phyloP scores from a whole-genome alignment of 2,888 invertebrate species.

The Electrophaes corylata region DNA sequence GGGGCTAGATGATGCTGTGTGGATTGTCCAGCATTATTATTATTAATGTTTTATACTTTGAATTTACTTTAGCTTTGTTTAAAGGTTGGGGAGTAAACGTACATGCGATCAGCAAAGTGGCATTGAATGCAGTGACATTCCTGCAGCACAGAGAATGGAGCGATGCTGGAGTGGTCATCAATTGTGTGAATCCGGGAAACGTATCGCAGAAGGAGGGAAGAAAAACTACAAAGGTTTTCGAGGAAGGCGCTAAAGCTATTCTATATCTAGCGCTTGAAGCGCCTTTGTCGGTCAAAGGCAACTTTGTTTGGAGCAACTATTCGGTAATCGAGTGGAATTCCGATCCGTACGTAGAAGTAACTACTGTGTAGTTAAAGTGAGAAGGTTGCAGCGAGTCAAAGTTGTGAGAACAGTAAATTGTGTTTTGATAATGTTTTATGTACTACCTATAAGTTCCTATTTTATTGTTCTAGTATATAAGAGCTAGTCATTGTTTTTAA shows the following conservation, averaged over 20 bases:
- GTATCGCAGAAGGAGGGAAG: slow-evolving; percentile 63
- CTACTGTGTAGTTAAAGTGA: slow-evolving; percentile 59
- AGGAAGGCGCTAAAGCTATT: slow-evolving; percentile 76
- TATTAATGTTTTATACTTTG: not conserved
- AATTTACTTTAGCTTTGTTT: not conserved
- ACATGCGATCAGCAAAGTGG: slow-evolving; percentile 89
- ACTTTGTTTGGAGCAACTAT: slow-evolving; percentile 80
- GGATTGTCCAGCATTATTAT: too few relatives aligned
- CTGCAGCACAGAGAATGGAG: slow-evolving; percentile 86
- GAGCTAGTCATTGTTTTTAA: slow-evolving; percentile 24
- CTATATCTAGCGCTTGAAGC: slow-evolving; percentile 75
- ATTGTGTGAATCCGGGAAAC: slow-evolving; percentile 77
- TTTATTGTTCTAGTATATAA: slow-evolving; percentile 23
- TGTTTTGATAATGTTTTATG: slow-evolving; percentile 6
- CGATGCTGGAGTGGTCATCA: slow-evolving; percentile 65
- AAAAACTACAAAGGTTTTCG: slow-evolving; percentile 66
- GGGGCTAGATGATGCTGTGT: too few relatives aligned
- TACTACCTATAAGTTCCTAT: slow-evolving; percentile 8
- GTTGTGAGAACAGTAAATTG: not conserved
- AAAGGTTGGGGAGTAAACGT: slow-evolving; percentile 86
- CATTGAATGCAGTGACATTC: slow-evolving; percentile 87
- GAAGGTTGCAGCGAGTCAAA: not conserved
- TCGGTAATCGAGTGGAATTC: slow-evolving; percentile 77
- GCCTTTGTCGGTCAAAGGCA: slow-evolving; percentile 71
- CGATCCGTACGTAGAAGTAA: slow-evolving; percentile 76